A percentile compares a stretch with the other conserved stretches of the same genome.
Evolutionary conservation across 2,113 vertebrate species (phyloP).

Genomic region (Oncorhynchus keta): DNA sequence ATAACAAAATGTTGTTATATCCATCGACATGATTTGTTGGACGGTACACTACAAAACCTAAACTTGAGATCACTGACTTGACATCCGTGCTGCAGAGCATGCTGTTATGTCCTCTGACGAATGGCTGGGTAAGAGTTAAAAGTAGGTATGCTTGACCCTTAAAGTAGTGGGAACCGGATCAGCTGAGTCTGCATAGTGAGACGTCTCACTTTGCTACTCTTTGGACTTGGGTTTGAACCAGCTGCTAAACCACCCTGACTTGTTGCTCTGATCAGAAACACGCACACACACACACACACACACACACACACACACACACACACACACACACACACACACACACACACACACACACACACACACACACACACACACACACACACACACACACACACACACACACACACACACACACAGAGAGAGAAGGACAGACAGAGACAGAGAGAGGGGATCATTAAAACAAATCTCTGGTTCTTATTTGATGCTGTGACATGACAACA

Average conservation of each 20-base stretch:
- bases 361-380: too few relatives aligned
- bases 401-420: too few relatives aligned
- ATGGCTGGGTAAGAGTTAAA: background rate
- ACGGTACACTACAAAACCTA: background rate
- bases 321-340: too few relatives aligned
- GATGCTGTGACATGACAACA: background rate
- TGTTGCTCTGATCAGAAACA: slow-evolving; percentile 65
- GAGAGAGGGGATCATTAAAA: background rate
- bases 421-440: background rate
- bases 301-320: too few relatives aligned
- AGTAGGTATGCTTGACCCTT: slow-evolving; percentile 3
- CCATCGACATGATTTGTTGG: too few relatives aligned
- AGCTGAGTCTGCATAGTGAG: slow-evolving; percentile 3
- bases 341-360: too few relatives aligned
- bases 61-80: background rate
- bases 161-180: slow-evolving; percentile 32
- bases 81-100: background rate
- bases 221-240: slow-evolving; percentile 83
- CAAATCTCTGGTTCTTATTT: background rate
- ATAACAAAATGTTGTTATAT: too few relatives aligned
- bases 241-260: slow-evolving; percentile 83
- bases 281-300: too few relatives aligned
- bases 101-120: background rate
- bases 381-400: too few relatives aligned
- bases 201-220: slow-evolving; percentile 31